Evolutionary conservation across 92 coral and sea anemone genomes (phyloP).

Genomic region (Paramuricea clavata): DNA sequence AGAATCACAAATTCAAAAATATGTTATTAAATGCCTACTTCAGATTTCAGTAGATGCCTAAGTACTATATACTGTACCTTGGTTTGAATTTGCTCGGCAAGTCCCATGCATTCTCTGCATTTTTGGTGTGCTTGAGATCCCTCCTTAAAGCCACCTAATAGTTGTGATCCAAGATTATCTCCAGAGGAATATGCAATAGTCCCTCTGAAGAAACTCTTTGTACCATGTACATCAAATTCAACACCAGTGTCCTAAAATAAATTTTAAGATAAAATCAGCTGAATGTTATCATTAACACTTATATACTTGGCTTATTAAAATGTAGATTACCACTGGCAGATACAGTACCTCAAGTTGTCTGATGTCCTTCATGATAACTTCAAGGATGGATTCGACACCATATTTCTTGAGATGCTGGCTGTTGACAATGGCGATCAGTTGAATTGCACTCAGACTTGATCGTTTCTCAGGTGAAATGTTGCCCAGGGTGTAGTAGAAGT

Average conservation of each 20-base stretch:
- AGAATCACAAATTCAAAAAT: no score
- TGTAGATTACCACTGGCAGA: no score
- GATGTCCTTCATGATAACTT: not conserved
- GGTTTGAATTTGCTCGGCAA: not conserved
- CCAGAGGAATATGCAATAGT: not conserved
- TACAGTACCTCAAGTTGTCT: not conserved
- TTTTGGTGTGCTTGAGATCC: not conserved
- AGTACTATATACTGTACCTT: not conserved
- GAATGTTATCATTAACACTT: no score
- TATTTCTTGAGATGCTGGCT: constrained; percentile 1
- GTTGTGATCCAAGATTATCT: constrained; percentile 36
- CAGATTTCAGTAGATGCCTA: no score
- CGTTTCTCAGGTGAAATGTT: not conserved
- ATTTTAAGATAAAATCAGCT: no score
- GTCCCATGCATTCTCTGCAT: not conserved
- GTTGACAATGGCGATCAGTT: not conserved
- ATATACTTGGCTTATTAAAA: no score
- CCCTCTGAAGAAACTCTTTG: not conserved
- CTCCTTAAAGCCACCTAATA: not conserved
- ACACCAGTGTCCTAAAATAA: not conserved
- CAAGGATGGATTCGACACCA: not conserved
- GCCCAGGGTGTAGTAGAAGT: constrained; percentile 9
- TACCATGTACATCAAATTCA: not conserved
- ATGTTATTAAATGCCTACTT: no score
- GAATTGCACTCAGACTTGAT: constrained; percentile 13